Evolutionary conservation across 2,113 vertebrate genomes (phyloP), one percentile per base, ranked within the genome.

Genomic region (Tragelaphus scriptus): DNA sequence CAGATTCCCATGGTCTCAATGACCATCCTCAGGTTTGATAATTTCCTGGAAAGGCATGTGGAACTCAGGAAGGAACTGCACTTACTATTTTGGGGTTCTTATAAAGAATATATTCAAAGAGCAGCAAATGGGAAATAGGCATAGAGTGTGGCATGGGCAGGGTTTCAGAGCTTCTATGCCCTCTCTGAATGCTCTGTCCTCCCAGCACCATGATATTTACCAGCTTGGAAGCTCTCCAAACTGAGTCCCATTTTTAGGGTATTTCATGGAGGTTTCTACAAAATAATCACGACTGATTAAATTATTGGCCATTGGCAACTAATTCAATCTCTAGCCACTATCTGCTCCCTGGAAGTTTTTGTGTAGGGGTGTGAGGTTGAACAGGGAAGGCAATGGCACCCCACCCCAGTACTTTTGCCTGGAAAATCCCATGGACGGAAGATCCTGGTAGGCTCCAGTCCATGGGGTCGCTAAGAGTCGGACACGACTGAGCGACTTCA

Each of bases 291-390:
- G 2, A 49, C 23, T 47, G 63, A 79, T 28, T 68, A 5, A 65
- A 32, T 88, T 30, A 25, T 16, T 40, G 19, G 12, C 11, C 3
- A n/a, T 14, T 49, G 51, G 5, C 26, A 4, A 9, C 44, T 6
- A 51, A 77, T 17, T 89, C 55, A 19, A 0, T 71, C 36, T 88
- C 23, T 21, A 47, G 59, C 40, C 2, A 0, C 2, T 16, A 1
- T 59, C 6, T 19, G 44, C 9, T 79, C 30, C 21, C 85, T n/a
- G 40, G 7, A 71, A 44, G 6, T 28, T 84, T 84, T 14, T 19
- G 7, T 59, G 26, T 28, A 28, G 25, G 61, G 40, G 10, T 19
- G 2, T 58, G 14, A 10, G 40, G 10, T 40, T 75, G 30, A 81
- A 47, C n/a, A n/a, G n/a, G n/a, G n/a, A n/a, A n/a, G n/a, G n/a